Evolutionary conservation across 2,888 invertebrate species (phyloP).

Genomic region (Asteroscopus sphinx): DNA sequence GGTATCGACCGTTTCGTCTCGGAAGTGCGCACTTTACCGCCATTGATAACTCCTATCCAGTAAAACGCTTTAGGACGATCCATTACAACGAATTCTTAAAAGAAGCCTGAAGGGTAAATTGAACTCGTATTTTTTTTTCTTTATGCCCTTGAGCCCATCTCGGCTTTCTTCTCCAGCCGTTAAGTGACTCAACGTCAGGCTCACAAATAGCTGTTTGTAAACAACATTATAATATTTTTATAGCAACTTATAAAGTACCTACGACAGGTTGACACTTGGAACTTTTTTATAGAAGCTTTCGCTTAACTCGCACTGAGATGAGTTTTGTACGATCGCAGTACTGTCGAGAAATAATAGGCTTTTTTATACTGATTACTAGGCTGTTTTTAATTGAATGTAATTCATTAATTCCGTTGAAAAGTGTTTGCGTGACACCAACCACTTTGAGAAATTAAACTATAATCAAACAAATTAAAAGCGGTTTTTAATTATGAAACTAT

Average conservation of each 20-base stretch:
- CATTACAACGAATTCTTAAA: constrained; percentile 67
- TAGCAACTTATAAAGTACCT: constrained; percentile 46
- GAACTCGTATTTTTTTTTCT: constrained; percentile 53
- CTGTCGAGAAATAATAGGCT: constrained; percentile 18
- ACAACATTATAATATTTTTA: constrained; percentile 60
- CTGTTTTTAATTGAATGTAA: neutral
- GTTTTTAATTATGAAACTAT: neutral
- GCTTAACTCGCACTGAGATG: constrained; percentile 26
- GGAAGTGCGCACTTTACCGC: constrained; percentile 72
- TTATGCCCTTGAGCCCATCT: constrained; percentile 27
- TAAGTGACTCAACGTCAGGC: constrained; percentile 50
- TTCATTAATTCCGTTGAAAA: neutral
- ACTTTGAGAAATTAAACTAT: neutral
- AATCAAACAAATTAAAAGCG: neutral
- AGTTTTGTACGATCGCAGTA: constrained; percentile 20
- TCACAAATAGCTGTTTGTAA: constrained; percentile 48
- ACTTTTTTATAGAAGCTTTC: constrained; percentile 49
- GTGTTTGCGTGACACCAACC: neutral
- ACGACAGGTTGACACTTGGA: constrained; percentile 50
- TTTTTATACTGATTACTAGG: constrained; percentile 4
- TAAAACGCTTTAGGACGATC: constrained; percentile 67
- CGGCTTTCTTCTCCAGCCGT: constrained; percentile 26
- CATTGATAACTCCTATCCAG: constrained; percentile 74
- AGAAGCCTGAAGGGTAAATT: constrained; percentile 54
- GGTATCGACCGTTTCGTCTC: constrained; percentile 74